Evolutionary conservation across 2,797 vertebrate species (phyloP).

Genomic region (Microtus californicus): DNA sequence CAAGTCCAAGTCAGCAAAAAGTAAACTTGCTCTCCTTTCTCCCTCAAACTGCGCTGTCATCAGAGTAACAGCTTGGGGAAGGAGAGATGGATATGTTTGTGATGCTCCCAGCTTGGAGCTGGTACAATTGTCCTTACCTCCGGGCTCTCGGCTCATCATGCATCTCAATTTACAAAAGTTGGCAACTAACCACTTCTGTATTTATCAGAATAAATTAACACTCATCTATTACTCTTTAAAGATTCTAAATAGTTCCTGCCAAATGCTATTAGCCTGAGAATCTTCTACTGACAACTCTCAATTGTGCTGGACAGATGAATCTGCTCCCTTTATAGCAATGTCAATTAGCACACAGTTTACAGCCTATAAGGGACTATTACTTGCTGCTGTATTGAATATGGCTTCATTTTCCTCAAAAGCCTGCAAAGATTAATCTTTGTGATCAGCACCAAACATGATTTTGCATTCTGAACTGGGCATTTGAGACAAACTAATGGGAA

Average conservation of each 20-base stretch:
- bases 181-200: neutral
- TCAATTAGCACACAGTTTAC: constrained; percentile 27
- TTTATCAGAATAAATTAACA: constrained; percentile 46
- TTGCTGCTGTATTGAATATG: neutral
- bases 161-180: constrained; percentile 19
- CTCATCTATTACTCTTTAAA: constrained; percentile 45
- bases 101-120: neutral
- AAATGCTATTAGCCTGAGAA: constrained; percentile 21
- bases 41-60: too few species aligned
- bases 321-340: neutral
- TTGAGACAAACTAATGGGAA: constrained; percentile 2
- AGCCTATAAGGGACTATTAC: constrained; percentile 27
- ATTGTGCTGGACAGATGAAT: constrained; percentile 45
- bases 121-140: neutral
- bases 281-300: constrained; percentile 48
- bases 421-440: neutral
- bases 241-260: constrained; percentile 3
- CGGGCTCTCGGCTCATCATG: neutral
- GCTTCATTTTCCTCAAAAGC: neutral
- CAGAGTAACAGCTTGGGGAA: neutral
- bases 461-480: neutral
- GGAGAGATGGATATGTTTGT: neutral
- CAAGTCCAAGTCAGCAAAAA: constrained; percentile 2
- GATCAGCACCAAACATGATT: neutral
- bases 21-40: neutral